Percentiles rank a stretch among this genome's conserved stretches.
These are phyloP conservation scores for Tetranychus piercei DNA, from an alignment of 2,888 invertebrate genomes.

Conservation along the genomic window DNA sequence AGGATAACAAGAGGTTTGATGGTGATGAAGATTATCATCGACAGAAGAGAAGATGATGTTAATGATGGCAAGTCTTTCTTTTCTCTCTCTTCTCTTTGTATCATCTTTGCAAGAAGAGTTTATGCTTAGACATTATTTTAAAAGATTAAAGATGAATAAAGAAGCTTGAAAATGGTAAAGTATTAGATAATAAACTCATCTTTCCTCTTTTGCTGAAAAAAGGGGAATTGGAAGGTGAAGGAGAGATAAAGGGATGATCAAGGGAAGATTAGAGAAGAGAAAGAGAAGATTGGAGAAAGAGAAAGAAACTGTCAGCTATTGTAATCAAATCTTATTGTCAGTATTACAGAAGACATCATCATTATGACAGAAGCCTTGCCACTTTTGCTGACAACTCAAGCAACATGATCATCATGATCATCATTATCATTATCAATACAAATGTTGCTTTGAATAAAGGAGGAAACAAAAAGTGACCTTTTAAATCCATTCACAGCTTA, in stretches of 20 bases:
- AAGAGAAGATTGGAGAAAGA: background rate
- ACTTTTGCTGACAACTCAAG: background rate
- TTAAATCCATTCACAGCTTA: too few relatives aligned
- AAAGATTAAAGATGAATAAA: background rate
- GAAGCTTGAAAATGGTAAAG: background rate
- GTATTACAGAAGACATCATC: background rate
- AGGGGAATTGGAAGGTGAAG: background rate
- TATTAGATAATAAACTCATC: background rate
- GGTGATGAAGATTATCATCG: background rate
- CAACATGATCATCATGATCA: background rate
- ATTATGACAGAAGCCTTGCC: background rate
- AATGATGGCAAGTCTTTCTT: background rate
- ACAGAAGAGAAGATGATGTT: background rate
- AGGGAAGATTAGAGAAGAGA: background rate
- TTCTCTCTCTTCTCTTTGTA: background rate
- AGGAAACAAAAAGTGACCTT: background rate
- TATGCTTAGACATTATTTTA: constrained; percentile 1
- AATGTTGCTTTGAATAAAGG: background rate
- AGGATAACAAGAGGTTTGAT: background rate
- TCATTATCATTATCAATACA: background rate
- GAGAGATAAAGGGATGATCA: background rate
- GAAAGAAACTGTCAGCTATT: background rate
- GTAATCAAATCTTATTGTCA: constrained; percentile 1
- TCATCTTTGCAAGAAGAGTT: background rate
- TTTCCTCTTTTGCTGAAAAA: background rate